Percentiles rank a stretch among this genome's conserved stretches.
These are phyloP conservation scores for Gastrophysa polygoni DNA, from an alignment of 2,888 invertebrate genomes.

Conservation along the genomic window DNA sequence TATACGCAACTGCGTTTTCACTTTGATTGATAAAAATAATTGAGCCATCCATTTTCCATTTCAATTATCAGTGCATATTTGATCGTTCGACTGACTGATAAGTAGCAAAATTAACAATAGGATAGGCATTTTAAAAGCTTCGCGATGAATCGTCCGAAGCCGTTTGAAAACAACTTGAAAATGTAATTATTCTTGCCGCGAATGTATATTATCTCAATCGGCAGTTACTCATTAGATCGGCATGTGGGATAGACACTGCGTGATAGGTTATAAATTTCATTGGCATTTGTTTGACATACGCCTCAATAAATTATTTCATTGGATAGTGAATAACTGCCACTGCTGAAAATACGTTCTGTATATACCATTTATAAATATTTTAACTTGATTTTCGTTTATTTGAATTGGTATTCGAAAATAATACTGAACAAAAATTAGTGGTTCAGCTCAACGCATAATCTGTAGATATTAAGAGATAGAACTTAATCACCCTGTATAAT, in stretches of 20 bases:
- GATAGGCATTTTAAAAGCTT: too few species aligned
- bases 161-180: background rate
- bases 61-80: too few species aligned
- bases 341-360: background rate
- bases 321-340: background rate
- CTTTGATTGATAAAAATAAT: too few species aligned
- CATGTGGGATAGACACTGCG: background rate
- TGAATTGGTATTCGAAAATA: background rate
- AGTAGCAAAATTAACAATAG: too few species aligned
- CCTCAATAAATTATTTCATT: background rate
- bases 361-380: too few species aligned
- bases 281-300: background rate
- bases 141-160: background rate
- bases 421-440: too few species aligned
- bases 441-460: too few species aligned
- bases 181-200: background rate
- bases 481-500: too few species aligned
- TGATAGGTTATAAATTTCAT: background rate
- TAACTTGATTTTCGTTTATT: background rate
- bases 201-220: background rate
- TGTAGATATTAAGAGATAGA: too few species aligned
- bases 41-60: too few species aligned
- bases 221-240: background rate
- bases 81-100: too few species aligned
- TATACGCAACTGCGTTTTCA: too few species aligned